Percentiles rank a stretch among this genome's conserved stretches.
phyloP scores from a whole-genome alignment of 2,113 vertebrate species.

The Marcusenius ussheri region DNA sequence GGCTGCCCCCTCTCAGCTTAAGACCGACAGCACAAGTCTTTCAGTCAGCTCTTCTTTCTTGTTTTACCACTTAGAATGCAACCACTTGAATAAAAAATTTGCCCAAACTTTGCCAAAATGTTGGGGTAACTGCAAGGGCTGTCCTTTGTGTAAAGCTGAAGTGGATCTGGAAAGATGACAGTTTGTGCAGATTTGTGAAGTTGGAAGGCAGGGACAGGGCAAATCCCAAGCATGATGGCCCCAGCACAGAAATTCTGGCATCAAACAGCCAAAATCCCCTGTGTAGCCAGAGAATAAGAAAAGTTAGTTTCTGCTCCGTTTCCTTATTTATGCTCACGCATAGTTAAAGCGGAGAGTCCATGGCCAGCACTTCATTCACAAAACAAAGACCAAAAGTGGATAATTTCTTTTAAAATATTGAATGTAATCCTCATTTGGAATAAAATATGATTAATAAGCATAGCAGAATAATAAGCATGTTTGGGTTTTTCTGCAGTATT shows the following conservation, averaged over 20 bases:
- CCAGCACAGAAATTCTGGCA: conserved; percentile 33
- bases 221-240: conserved; percentile 34
- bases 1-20: conserved; percentile 52
- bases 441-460: no score
- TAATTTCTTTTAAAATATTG: not conserved
- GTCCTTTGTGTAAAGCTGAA: conserved; percentile 33
- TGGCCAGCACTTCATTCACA: not conserved
- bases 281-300: conserved; percentile 34
- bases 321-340: not conserved
- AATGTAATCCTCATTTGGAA: no score
- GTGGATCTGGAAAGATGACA: conserved; percentile 40
- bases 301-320: not conserved
- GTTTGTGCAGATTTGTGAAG: conserved; percentile 41
- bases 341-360: not conserved
- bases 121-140: conserved; percentile 38
- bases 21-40: conserved; percentile 34
- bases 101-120: conserved; percentile 34
- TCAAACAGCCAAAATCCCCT: conserved; percentile 35
- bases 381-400: not conserved
- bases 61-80: conserved; percentile 19
- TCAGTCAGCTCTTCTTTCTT: conserved; percentile 48
- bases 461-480: no score
- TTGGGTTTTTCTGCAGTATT: no score
- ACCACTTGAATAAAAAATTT: conserved; percentile 37
- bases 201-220: conserved; percentile 38